A percentile compares a stretch with the other conserved stretches of the same genome.
phyloP scores from a whole-genome alignment of 2,797 vertebrate species.

The Spondyliosoma cantharus region DNA sequence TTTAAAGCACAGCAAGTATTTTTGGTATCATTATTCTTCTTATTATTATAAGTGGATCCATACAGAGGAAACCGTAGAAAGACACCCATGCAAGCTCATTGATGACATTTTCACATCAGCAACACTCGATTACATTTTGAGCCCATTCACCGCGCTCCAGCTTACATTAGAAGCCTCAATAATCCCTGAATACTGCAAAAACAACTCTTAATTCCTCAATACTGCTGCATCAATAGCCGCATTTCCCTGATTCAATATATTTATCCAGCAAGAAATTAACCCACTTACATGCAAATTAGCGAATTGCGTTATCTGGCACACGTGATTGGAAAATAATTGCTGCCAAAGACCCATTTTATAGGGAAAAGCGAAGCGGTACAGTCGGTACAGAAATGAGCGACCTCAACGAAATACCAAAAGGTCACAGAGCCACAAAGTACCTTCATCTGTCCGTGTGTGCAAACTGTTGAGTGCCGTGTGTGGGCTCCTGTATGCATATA shows the following conservation, averaged over 20 bases:
- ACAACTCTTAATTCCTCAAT: background rate
- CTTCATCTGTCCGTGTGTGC: constrained; percentile 11
- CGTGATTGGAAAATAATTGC: constrained; percentile 16
- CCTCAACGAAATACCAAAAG: constrained; percentile 64
- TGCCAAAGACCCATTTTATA: constrained; percentile 13
- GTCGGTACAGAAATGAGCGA: constrained; percentile 10
- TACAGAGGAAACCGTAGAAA: background rate
- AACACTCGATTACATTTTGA: background rate
- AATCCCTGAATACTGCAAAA: background rate
- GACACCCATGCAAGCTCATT: background rate
- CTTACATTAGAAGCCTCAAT: background rate
- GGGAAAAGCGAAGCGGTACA: constrained; percentile 6
- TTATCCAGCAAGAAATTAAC: constrained; percentile 40
- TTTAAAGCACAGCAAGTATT: background rate
- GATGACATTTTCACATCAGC: background rate
- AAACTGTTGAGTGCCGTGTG: background rate
- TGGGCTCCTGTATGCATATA: background rate
- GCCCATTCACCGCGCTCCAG: background rate
- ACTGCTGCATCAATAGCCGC: constrained; percentile 2
- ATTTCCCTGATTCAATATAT: constrained; percentile 2
- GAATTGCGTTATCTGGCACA: constrained; percentile 31
- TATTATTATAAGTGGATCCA: background rate
- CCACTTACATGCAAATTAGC: constrained; percentile 55
- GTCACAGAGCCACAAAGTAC: constrained; percentile 38
- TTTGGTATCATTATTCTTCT: background rate